Percentiles rank a stretch among this genome's conserved stretches.
Conservation (phyloP, 64 coral and sea anemone genomes). For the Stylophora pistillata region DNA sequence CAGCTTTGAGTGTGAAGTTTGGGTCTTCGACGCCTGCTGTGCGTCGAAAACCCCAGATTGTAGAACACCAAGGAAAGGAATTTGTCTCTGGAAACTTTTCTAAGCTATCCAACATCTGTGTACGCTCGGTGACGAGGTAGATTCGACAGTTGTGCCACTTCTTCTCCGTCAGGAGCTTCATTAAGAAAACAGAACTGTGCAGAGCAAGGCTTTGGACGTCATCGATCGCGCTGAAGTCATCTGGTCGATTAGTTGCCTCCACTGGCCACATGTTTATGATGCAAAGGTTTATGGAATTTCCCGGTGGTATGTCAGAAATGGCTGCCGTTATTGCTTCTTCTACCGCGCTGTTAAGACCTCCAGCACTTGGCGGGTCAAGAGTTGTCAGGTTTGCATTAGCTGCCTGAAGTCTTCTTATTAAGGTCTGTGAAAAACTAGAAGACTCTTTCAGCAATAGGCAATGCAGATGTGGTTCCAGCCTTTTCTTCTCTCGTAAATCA, state of each 20-base stretch:
- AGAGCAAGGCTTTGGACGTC: slow-evolving; percentile 29
- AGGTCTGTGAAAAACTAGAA: background rate
- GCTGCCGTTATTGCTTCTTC: background rate
- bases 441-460: slow-evolving; percentile 46
- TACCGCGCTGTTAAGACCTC: background rate
- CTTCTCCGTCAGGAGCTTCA: slow-evolving; percentile 10
- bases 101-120: background rate
- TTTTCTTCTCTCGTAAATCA: background rate
- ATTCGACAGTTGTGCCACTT: background rate
- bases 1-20: background rate
- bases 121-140: slow-evolving; percentile 32
- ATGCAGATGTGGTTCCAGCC: background rate
- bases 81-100: background rate
- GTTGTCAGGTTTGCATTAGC: background rate
- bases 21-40: slow-evolving; percentile 12
- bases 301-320: background rate
- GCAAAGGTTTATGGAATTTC: background rate
- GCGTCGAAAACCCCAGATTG: slow-evolving; percentile 49
- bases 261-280: slow-evolving; percentile 47
- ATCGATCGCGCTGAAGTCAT: background rate
- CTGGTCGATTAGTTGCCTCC: background rate
- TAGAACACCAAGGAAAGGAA: slow-evolving; percentile 40
- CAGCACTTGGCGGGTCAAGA: background rate
- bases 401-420: background rate
- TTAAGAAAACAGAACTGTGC: slow-evolving; percentile 14